Conservation (phyloP, 2,113 vertebrate genomes). For the Sapayoa aenigma region DNA sequence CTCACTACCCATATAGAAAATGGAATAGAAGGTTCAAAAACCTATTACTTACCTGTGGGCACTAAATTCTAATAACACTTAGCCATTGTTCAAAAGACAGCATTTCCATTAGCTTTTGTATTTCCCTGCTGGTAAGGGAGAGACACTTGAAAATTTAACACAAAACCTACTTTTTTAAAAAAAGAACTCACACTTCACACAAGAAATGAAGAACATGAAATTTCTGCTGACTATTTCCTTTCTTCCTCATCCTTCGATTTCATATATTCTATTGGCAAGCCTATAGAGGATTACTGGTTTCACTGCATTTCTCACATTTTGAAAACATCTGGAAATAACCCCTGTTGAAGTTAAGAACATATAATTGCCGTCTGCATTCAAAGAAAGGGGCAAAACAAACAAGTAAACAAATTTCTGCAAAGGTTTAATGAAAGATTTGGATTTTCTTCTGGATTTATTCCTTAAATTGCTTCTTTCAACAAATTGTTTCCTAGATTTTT, state of each 20-base stretch:
- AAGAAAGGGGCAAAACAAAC: not conserved
- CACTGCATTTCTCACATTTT: not conserved
- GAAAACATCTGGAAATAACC: not conserved
- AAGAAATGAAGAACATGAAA: not conserved
- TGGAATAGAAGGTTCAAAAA: not conserved
- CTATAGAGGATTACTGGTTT: not conserved
- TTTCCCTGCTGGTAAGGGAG: not conserved
- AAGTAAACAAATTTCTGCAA: not conserved
- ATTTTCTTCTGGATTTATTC: not conserved
- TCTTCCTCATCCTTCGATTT: not conserved
- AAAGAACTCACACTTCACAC: not conserved
- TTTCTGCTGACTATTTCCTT: not conserved
- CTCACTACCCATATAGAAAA: not conserved
- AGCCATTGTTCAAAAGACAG: not conserved
- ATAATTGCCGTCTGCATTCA: not conserved
- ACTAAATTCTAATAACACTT: not conserved
- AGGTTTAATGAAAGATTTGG: not conserved
- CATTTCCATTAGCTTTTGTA: not conserved
- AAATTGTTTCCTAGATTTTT: not conserved
- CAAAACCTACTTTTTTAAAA: fast-evolving
- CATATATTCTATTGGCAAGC: not conserved
- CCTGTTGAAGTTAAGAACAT: not conserved
- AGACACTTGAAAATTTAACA: not conserved
- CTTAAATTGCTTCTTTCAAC: not conserved
- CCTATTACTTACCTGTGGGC: not conserved